A percentile compares a stretch with the other conserved stretches of the same genome.
Conservation (phyloP, 2,113 vertebrate species). For the Chiloscyllium plagiosum region DNA sequence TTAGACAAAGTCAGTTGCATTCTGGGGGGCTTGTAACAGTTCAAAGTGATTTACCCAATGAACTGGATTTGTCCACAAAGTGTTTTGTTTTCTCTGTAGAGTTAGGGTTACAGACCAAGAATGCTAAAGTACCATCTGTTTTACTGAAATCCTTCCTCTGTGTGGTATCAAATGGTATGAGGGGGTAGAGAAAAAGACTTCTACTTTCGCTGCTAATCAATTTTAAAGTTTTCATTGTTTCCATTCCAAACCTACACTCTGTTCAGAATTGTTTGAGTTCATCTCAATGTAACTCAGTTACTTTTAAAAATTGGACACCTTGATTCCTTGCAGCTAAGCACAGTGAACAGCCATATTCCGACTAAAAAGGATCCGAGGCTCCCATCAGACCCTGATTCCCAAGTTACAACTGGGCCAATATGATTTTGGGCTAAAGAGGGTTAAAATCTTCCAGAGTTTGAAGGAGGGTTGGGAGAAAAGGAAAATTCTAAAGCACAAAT, state of each 20-base stretch:
- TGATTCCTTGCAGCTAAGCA: not conserved
- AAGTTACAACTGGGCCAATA: not conserved
- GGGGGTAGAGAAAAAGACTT: not conserved
- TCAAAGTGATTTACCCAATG: not conserved
- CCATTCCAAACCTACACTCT: not conserved
- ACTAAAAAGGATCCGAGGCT: not conserved
- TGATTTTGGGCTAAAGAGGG: not conserved
- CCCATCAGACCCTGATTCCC: not conserved
- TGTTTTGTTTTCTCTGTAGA: not conserved
- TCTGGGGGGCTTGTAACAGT: not conserved
- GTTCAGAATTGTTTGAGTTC: not conserved
- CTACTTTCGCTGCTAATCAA: not conserved
- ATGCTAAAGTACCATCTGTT: not conserved
- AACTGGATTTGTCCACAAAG: not conserved
- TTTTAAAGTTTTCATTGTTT: not conserved
- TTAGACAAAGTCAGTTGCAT: not conserved
- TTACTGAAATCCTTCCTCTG: not conserved
- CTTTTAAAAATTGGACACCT: not conserved
- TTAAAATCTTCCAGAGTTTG: not conserved
- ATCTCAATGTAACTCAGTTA: not conserved
- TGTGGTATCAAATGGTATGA: not conserved
- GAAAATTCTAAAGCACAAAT: not conserved
- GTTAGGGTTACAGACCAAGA: not conserved
- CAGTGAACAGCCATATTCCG: not conserved
- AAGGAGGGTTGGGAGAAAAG: not conserved